These are phyloP conservation scores for Drosophila silvestris DNA, from an alignment of 2,888 invertebrate genomes.

Conservation along the genomic window DNA sequence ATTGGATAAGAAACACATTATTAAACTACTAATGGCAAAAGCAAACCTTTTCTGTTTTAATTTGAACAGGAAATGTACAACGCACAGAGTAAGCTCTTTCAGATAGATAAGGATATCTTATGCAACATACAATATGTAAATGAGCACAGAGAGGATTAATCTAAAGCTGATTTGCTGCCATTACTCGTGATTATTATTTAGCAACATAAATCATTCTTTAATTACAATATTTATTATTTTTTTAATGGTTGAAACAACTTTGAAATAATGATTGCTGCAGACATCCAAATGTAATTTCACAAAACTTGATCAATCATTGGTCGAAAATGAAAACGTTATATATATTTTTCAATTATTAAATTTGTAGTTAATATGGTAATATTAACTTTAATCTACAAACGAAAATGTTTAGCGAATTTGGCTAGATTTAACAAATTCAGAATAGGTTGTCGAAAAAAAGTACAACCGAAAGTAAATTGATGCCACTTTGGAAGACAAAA, in stretches of 20 bases:
- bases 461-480: not conserved
- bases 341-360: not conserved
- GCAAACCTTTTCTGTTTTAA: not conserved
- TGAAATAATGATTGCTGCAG: not conserved
- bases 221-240: not conserved
- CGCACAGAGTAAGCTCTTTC: not conserved
- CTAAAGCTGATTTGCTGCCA: not conserved
- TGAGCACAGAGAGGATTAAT: not conserved
- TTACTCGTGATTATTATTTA: not conserved
- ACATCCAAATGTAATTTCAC: not conserved
- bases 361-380: not conserved
- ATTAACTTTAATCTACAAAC: not conserved
- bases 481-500: not conserved
- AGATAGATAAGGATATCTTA: too few species aligned
- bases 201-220: not conserved
- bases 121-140: not conserved
- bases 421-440: not conserved
- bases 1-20: not conserved
- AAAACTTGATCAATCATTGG: not conserved
- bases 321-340: not conserved
- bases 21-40: not conserved
- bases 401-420: not conserved
- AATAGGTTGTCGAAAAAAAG: not conserved
- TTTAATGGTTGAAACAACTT: not conserved
- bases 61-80: not conserved